phyloP scores from a whole-genome alignment of 2,888 invertebrate species.

The Lasioglossum figueresi region DNA sequence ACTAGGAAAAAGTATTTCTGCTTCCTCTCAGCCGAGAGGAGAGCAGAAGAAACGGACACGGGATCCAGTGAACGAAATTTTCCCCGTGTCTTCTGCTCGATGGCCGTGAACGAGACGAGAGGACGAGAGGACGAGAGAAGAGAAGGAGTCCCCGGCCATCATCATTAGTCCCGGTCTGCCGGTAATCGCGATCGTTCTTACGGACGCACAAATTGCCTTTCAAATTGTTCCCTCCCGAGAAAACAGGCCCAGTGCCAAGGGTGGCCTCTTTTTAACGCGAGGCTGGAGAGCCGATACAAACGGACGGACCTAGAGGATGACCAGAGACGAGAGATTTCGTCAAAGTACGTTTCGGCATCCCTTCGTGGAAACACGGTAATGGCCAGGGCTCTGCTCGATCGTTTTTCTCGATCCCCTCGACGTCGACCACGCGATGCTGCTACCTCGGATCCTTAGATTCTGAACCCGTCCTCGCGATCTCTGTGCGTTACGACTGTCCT shows the following conservation, averaged over 20 bases:
- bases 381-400: slow-evolving; percentile 56
- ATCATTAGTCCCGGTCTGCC: slow-evolving; percentile 75
- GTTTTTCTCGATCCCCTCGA: slow-evolving; percentile 57
- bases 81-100: slow-evolving; percentile 60
- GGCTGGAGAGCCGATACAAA: slow-evolving; percentile 45
- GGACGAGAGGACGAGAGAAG: slow-evolving; percentile 43
- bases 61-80: slow-evolving; percentile 55
- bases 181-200: slow-evolving; percentile 76
- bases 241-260: slow-evolving; percentile 68
- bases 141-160: slow-evolving; percentile 61
- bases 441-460: slow-evolving; percentile 5
- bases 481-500: background rate
- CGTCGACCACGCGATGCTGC: background rate
- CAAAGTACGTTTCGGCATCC: slow-evolving; percentile 52
- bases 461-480: slow-evolving; percentile 1
- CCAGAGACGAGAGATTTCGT: slow-evolving; percentile 53
- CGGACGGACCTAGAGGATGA: slow-evolving; percentile 39
- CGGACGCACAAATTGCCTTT: slow-evolving; percentile 75
- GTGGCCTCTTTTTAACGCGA: slow-evolving; percentile 73
- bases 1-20: background rate
- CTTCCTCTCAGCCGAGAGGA: background rate
- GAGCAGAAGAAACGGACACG: slow-evolving; percentile 40
- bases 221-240: slow-evolving; percentile 72
- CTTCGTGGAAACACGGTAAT: slow-evolving; percentile 70
- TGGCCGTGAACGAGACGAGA: slow-evolving; percentile 56